Evolutionary conservation across 2,888 invertebrate genomes (phyloP), one percentile per base, ranked within the genome.

Genomic region (Dastarcus helophoroides): DNA sequence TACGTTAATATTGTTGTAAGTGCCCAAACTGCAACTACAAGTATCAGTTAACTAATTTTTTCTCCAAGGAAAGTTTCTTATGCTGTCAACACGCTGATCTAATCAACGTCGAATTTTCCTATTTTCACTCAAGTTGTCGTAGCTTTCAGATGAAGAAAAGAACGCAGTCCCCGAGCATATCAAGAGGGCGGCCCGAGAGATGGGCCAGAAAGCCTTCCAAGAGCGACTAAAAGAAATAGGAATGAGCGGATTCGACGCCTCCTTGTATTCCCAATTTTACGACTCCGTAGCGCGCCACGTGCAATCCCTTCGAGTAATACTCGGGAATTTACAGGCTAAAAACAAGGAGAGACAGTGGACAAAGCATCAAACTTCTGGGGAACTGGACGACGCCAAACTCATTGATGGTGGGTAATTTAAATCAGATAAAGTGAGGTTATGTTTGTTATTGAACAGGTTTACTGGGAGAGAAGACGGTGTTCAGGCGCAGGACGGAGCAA

Each of bases 311-410:
- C 70, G 90, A 31, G 82, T 88, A 0, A 81, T 97, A 38, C 65
- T 97, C 37, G 84, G 77, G 33, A 72, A 83, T 39, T 62, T 97
- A 32, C 91, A 94, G 65, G 89, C 93, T 0, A 91, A 90, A 63
- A 85, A 84, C 48, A 90, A 90, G 46, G 93, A 94, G 53, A 69
- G 95, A 1, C 84, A 90, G 48, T 97, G 97, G 95, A 72, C 79
- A 31, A 73, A 84, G 31, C 89, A 95, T 57, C 94, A 95, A 63
- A 90, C 93, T 0, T 79, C 84, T 30, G 95, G 97, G 0, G 97
- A 97, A 57, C 62, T 97, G 15, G 97, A 97, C 50, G 95, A 95
- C 46, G 78, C 80, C 1, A 93, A 94, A 58, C 71, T 97, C 34
- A 89, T 97, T 44, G 97, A 97, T 68, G 90, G 88, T 68, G 57